Percentiles rank a stretch among this genome's conserved stretches.
These are phyloP conservation scores for Blennius ocellaris DNA, from an alignment of 2,113 vertebrate species.

Conservation along the genomic window DNA sequence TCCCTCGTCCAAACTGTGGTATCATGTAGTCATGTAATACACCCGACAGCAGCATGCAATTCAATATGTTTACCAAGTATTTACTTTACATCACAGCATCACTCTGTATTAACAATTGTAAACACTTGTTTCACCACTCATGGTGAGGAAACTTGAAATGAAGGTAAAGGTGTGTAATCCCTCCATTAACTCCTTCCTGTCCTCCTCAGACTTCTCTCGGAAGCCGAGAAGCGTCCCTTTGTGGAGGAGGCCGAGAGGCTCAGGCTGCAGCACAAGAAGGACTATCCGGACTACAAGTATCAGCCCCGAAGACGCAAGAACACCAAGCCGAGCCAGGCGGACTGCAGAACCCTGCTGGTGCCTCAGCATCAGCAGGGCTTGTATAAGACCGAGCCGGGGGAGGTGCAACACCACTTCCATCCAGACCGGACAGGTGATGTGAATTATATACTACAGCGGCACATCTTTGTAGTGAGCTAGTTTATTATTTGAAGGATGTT, in stretches of 20 bases:
- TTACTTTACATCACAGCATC: no score
- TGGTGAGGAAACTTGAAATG: no score
- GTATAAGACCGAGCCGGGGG: slow-evolving; percentile 82
- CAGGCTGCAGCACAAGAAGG: slow-evolving; percentile 93
- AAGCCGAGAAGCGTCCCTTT: slow-evolving; percentile 91
- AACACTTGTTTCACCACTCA: no score
- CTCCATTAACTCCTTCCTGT: background rate
- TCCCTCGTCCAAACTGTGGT: no score
- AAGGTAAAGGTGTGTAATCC: background rate
- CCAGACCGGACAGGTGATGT: slow-evolving; percentile 86
- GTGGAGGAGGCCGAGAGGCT: slow-evolving; percentile 92
- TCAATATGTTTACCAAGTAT: no score
- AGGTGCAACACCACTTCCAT: slow-evolving; percentile 78
- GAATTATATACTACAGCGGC: no score
- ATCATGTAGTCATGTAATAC: no score
- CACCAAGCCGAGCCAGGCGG: slow-evolving; percentile 84
- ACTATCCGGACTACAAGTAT: slow-evolving; percentile 96
- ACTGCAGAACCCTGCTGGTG: slow-evolving; percentile 79
- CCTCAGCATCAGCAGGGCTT: slow-evolving; percentile 70
- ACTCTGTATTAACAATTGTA: no score
- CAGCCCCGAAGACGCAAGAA: slow-evolving; percentile 91
- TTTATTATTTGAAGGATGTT: no score
- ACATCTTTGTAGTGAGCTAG: no score
- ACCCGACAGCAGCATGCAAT: no score
- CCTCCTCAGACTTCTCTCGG: slow-evolving; percentile 87